Conservation (phyloP, 2,888 invertebrate genomes). For the Petrophora chlorosata region DNA sequence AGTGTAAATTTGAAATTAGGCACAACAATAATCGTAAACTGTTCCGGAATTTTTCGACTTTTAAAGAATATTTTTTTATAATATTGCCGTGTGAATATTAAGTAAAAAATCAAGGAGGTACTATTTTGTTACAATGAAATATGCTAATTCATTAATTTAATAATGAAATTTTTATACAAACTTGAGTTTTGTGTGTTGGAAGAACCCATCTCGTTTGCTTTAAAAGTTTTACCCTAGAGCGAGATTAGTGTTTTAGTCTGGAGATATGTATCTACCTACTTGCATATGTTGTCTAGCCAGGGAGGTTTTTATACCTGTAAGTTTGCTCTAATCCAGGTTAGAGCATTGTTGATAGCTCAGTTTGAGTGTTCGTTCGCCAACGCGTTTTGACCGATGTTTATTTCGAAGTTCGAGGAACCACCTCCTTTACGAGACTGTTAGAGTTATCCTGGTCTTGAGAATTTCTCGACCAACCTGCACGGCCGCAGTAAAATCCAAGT, state of each 20-base stretch:
- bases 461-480: conserved; percentile 79
- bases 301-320: conserved; percentile 18
- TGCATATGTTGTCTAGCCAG: conserved; percentile 6
- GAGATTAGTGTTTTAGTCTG: conserved; percentile 2
- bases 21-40: conserved; percentile 13
- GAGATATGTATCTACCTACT: not conserved
- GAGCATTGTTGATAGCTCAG: conserved; percentile 39
- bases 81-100: too few relatives aligned
- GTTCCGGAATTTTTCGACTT: not conserved
- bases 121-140: too few relatives aligned
- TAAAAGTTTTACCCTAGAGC: not conserved
- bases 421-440: conserved; percentile 74
- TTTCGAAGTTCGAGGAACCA: conserved; percentile 54
- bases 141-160: too few relatives aligned
- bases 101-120: too few relatives aligned
- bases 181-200: too few relatives aligned
- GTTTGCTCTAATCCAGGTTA: conserved; percentile 33
- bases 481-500: conserved; percentile 75
- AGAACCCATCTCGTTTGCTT: not conserved
- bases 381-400: conserved; percentile 53
- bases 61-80: not conserved
- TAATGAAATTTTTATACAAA: too few relatives aligned
- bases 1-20: conserved; percentile 21
- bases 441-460: conserved; percentile 65
- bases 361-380: conserved; percentile 48